Conservation (phyloP, 2,113 vertebrate genomes). For the Zonotrichia leucophrys region DNA sequence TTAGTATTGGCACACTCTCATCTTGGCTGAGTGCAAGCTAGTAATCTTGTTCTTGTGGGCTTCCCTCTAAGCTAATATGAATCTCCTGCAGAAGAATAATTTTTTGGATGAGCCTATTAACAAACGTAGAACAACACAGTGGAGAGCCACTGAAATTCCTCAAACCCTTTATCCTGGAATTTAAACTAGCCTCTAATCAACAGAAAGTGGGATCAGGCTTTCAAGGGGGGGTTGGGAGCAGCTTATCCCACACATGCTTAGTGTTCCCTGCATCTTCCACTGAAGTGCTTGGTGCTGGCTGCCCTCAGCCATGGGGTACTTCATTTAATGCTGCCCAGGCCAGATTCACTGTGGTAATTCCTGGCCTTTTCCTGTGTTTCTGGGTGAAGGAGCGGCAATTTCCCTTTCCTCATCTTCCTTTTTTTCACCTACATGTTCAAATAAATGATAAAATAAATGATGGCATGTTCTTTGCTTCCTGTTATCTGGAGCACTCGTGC, state of each 20-base stretch:
- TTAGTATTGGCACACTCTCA: conserved; percentile 7
- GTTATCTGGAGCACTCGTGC: background rate
- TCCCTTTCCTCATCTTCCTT: background rate
- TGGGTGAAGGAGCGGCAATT: background rate
- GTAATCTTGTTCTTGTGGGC: conserved; percentile 25
- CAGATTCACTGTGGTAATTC: background rate
- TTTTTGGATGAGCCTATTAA: conserved; percentile 11
- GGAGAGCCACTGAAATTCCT: conserved; percentile 48
- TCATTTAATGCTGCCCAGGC: background rate
- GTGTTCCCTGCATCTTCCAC: background rate
- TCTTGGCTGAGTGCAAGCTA: background rate
- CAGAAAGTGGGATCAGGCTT: background rate
- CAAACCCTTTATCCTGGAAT: conserved; percentile 14
- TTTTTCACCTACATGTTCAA: background rate
- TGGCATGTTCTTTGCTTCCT: background rate
- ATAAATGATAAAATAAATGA: background rate
- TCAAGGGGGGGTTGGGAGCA: background rate
- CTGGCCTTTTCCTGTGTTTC: background rate
- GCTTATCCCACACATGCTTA: background rate
- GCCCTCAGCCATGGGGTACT: background rate
- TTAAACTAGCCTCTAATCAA: background rate
- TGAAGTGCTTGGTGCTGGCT: background rate
- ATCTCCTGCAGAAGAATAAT: background rate
- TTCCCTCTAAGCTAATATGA: background rate
- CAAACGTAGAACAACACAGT: background rate